These are phyloP conservation scores for Polyergus mexicanus DNA, from an alignment of 1,140 invertebrate species.

Conservation along the genomic window DNA sequence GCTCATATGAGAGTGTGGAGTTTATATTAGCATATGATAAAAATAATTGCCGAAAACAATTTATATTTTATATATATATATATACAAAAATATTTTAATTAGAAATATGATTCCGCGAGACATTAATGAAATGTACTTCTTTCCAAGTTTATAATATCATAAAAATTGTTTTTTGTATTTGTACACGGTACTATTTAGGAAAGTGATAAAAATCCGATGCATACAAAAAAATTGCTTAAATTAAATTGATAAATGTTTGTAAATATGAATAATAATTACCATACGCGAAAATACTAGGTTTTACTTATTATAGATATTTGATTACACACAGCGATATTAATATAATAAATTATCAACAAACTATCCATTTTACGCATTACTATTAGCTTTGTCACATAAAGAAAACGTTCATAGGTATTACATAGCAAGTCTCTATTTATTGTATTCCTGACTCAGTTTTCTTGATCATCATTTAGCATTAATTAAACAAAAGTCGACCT, in stretches of 20 bases:
- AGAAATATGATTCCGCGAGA: not conserved
- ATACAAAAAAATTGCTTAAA: not conserved
- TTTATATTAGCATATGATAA: not conserved
- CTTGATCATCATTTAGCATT: not conserved
- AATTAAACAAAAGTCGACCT: constrained; percentile 3
- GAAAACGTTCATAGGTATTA: constrained; percentile 35
- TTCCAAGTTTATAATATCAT: not conserved
- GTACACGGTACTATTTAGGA: not conserved
- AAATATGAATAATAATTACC: not conserved
- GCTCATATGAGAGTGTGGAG: not conserved
- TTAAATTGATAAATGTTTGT: not conserved
- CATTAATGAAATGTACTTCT: not conserved
- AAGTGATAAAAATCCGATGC: not conserved
- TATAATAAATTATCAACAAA: not conserved
- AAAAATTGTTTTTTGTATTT: not conserved
- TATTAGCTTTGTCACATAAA: not conserved
- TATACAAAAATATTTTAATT: constrained; percentile 1
- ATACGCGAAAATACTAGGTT: not conserved
- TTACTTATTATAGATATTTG: not conserved
- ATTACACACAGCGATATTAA: not conserved
- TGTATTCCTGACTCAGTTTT: constrained; percentile 58
- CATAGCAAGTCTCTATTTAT: constrained; percentile 29
- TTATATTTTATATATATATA: not conserved
- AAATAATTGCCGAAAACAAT: not conserved
- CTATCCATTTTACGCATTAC: not conserved